These are phyloP conservation scores for Bolinopsis microptera DNA, from an alignment of 37 sponge, comb jelly and placozoan species.

Conservation along the genomic window DNA sequence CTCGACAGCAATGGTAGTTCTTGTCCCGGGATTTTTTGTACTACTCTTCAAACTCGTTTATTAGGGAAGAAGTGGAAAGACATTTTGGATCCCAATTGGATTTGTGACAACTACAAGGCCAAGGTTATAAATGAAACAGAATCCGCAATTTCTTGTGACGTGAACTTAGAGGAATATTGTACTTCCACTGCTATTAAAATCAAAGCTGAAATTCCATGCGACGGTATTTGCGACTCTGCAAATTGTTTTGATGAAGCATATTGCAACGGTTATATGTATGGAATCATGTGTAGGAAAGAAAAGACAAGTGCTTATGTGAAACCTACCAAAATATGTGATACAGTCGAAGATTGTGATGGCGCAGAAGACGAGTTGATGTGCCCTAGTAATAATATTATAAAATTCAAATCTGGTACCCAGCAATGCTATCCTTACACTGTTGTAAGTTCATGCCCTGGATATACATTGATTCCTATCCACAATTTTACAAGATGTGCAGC, in stretches of 20 bases:
- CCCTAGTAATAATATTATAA: too few relatives aligned
- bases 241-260: background rate
- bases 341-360: background rate
- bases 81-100: background rate
- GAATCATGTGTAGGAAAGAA: background rate
- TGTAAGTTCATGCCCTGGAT: too few relatives aligned
- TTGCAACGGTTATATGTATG: background rate
- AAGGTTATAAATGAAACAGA: background rate
- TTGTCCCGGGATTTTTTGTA: too few relatives aligned
- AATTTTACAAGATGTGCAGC: background rate
- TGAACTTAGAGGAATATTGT: background rate
- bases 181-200: background rate
- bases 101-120: too few relatives aligned
- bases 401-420: too few relatives aligned
- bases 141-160: background rate
- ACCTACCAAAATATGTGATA: background rate
- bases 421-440: too few relatives aligned
- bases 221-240: background rate
- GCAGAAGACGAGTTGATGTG: background rate
- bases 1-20: too few relatives aligned
- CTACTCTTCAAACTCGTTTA: background rate
- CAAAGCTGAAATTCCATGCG: background rate
- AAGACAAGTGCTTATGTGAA: background rate
- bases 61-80: background rate
- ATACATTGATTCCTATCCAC: too few relatives aligned